Conservation (phyloP, 2,888 invertebrate genomes). For the Apodemia mormo region DNA sequence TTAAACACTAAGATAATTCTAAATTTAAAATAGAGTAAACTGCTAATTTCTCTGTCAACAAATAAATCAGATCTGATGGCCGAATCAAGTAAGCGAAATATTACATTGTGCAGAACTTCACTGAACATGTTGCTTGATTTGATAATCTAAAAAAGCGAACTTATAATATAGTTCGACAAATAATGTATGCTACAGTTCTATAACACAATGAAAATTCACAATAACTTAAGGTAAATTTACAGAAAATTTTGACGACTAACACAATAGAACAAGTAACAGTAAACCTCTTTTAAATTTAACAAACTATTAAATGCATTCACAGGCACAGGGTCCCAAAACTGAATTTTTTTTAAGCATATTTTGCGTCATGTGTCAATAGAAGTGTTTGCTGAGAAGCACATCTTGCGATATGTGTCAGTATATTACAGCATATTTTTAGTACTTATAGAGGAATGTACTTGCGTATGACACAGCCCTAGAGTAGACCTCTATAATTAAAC, state of each 20-base stretch:
- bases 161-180: background rate
- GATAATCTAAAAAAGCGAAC: background rate
- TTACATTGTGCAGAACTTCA: constrained; percentile 3
- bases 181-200: background rate
- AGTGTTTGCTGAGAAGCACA: constrained; percentile 13
- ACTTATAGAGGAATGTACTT: constrained; percentile 62
- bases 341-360: constrained; percentile 39
- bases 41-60: constrained; percentile 36
- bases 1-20: constrained; percentile 35
- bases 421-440: constrained; percentile 41
- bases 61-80: constrained; percentile 46
- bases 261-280: constrained; percentile 68
- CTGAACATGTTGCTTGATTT: background rate
- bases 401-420: constrained; percentile 15
- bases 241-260: constrained; percentile 32
- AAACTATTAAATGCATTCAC: constrained; percentile 76
- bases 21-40: constrained; percentile 36
- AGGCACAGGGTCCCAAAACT: constrained; percentile 60
- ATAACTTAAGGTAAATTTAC: constrained; percentile 24
- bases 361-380: constrained; percentile 41
- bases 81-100: constrained; percentile 10
- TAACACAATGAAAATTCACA: constrained; percentile 9
- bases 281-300: constrained; percentile 75
- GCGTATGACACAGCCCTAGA: constrained; percentile 70
- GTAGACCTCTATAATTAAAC: constrained; percentile 2